Base-by-base conservation (phyloP, 2,113 vertebrate species). In the Brienomyrus brachyistius region DNA sequence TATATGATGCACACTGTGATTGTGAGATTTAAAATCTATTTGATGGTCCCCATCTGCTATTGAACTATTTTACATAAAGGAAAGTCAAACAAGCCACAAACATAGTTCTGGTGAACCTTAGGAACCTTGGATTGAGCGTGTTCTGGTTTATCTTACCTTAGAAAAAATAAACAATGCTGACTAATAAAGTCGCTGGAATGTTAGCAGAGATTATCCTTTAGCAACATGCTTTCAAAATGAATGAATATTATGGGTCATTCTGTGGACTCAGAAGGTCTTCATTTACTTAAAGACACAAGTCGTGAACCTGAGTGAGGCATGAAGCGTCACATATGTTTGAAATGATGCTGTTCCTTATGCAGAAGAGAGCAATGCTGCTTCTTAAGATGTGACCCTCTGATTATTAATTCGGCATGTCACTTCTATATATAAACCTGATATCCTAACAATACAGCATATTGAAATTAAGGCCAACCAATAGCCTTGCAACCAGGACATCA, bases 141-240 rank as follows among this genome's bases (percentile, higher is more conserved):
- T 96, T 95, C 91, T 92, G 92, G 97, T 98, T 98, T 98, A 98
- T 98, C 97, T 98, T 95, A 97, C 95, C 96, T 96, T 94, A 92
- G 94, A 94, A 96, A 95, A 97, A 98, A 98, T 98, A 98, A 98
- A 97, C 96, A 96, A 96, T 96, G 95, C 96, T 98, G 97, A 97
- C 96, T 97, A 97, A 98, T 98, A 98, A 97, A 96, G 95, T 90
- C 88, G 90, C 92, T 94, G 97, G 97, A 98, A 98, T 97, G 97
- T 91, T 93, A 96, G 93, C 92, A 94, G 91, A 96, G 94, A 95
- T 95, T 94, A 91, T 94, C 51, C 13, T 92, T 93, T 92, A 35
- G 88, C 91, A 91, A 62, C 19, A 52, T 92, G 91, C 94, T 94
- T 96, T 96, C 96, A 95, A 94, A 93, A 91, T 95, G 95, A 96